These are phyloP conservation scores for Diadophis punctatus DNA, from an alignment of 2,113 vertebrate genomes.

Conservation along the genomic window DNA sequence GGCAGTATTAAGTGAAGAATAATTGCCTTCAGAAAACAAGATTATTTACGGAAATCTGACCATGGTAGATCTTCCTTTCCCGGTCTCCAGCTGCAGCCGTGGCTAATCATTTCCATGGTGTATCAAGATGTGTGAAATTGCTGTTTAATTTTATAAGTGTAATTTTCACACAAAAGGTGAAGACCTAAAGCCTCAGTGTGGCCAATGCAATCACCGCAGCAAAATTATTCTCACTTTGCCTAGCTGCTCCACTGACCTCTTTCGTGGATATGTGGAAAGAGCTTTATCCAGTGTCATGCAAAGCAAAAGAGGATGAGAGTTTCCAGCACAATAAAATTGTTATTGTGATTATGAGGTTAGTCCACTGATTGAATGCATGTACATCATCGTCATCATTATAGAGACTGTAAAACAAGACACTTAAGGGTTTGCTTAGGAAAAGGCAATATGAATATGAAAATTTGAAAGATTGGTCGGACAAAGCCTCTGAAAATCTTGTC, in stretches of 20 bases:
- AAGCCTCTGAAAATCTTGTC: background rate
- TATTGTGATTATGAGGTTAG: background rate
- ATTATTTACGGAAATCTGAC: constrained; percentile 35
- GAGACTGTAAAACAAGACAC: background rate
- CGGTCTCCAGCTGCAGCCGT: constrained; percentile 40
- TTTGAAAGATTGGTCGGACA: background rate
- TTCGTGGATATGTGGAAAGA: background rate
- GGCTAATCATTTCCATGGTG: constrained; percentile 51
- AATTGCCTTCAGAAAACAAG: background rate
- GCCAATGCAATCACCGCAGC: constrained; percentile 24
- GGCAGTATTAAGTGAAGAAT: background rate
- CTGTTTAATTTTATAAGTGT: constrained; percentile 41
- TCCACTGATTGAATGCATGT: background rate
- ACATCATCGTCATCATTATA: background rate
- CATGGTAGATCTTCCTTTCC: constrained; percentile 20
- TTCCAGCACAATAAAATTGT: background rate
- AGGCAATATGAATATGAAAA: background rate
- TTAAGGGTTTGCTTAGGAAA: background rate
- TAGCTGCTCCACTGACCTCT: background rate
- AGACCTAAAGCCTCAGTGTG: constrained; percentile 21
- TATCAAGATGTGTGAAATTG: constrained; percentile 57
- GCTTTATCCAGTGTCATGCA: background rate
- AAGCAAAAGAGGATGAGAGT: background rate
- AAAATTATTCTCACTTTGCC: background rate
- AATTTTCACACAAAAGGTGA: constrained; percentile 49